Conservation (phyloP, 1,140 invertebrate species). For the Drosophila sp. region DNA sequence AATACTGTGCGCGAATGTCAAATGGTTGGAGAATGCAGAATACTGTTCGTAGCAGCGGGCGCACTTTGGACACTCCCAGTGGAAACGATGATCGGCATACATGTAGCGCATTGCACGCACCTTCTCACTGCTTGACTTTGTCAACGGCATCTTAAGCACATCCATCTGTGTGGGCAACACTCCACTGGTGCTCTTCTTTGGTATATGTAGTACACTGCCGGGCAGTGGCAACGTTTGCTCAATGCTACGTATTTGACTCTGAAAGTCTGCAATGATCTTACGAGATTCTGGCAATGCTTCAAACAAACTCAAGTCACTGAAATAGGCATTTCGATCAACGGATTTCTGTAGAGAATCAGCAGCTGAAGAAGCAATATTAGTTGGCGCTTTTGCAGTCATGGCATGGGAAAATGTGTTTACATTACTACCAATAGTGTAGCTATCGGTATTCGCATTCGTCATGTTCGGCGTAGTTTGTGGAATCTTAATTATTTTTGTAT, state of each 20-base stretch:
- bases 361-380: neutral
- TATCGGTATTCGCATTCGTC: neutral
- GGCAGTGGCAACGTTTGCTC: slow-evolving; percentile 64
- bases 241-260: slow-evolving; percentile 67
- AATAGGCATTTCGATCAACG: slow-evolving; percentile 21
- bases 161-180: neutral
- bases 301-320: slow-evolving; percentile 39
- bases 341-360: neutral
- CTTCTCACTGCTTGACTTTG: neutral
- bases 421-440: slow-evolving; percentile 19
- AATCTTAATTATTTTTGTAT: slow-evolving; percentile 64
- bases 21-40: slow-evolving; percentile 47
- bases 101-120: slow-evolving; percentile 30
- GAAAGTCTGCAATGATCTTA: slow-evolving; percentile 67
- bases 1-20: slow-evolving; percentile 36
- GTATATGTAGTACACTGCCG: slow-evolving; percentile 59
- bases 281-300: slow-evolving; percentile 65
- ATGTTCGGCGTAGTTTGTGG: neutral
- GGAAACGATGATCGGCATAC: slow-evolving; percentile 44
- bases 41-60: slow-evolving; percentile 33
- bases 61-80: slow-evolving; percentile 59
- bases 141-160: neutral
- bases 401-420: neutral
- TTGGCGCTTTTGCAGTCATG: neutral
- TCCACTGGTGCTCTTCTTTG: neutral